Conservation (phyloP, 2,797 vertebrate species). For the Hypotaenidia philippensis region DNA sequence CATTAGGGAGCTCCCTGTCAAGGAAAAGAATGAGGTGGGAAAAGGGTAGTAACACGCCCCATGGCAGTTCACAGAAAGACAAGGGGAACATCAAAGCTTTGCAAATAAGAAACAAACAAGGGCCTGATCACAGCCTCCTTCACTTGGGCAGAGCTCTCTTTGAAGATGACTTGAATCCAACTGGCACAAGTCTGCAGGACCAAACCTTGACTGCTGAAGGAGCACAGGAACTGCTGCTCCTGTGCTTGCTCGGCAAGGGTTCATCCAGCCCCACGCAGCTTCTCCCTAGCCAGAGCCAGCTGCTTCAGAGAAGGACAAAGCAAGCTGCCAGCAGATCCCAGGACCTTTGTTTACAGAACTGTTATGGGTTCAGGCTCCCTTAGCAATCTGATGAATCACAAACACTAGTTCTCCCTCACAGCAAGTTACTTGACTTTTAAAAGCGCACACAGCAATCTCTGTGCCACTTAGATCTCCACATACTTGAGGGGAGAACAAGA, state of each 20-base stretch:
- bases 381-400: neutral
- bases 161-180: neutral
- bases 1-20: neutral
- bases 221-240: neutral
- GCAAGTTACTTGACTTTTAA: neutral
- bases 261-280: neutral
- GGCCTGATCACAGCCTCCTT: neutral
- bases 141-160: conserved; percentile 5
- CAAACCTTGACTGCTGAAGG: neutral
- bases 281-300: neutral
- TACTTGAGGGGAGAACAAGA: neutral
- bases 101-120: conserved; percentile 51
- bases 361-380: neutral
- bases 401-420: neutral
- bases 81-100: conserved; percentile 41
- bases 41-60: conserved; percentile 21
- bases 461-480: neutral
- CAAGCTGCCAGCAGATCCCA: neutral
- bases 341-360: neutral
- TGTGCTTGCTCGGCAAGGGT: fast-evolving
- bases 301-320: neutral
- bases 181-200: neutral
- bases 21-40: conserved; percentile 24
- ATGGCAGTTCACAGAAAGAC: neutral
- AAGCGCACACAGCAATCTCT: neutral